Conservation (phyloP, 53 echinoderm and acorn worm species). For the Temnopleurus reevesii region DNA sequence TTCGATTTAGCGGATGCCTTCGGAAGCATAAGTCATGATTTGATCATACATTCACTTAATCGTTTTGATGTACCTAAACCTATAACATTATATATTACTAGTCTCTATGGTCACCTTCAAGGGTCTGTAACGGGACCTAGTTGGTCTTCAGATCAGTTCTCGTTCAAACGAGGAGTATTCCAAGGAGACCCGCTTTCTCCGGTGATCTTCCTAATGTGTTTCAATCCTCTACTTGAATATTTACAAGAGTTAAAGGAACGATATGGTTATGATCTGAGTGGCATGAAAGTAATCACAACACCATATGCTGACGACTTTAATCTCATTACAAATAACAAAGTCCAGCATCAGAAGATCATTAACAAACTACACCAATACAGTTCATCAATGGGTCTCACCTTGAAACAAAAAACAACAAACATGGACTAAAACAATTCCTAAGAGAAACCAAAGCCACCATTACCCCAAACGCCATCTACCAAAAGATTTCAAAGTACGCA, state of each 20-base stretch:
- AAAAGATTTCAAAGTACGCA: too few relatives aligned
- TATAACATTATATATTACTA: background rate
- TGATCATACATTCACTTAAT: background rate
- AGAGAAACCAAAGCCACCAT: too few relatives aligned
- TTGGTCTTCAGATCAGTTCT: background rate
- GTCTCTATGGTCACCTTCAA: background rate
- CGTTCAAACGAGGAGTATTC: constrained; percentile 37
- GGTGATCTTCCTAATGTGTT: constrained; percentile 51
- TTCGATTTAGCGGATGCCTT: background rate
- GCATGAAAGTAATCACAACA: constrained; percentile 45
- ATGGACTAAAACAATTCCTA: too few relatives aligned
- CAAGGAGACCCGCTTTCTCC: constrained; percentile 60
- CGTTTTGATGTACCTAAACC: background rate
- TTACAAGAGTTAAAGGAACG: background rate
- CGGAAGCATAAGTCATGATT: background rate
- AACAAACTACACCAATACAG: background rate
- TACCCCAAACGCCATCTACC: too few relatives aligned
- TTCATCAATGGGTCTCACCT: too few relatives aligned
- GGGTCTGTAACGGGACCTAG: background rate
- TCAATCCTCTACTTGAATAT: constrained; percentile 51
- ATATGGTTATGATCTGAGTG: constrained; percentile 33
- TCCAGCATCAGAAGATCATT: constrained; percentile 42
- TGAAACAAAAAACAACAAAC: too few relatives aligned
- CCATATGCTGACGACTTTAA: constrained; percentile 63
- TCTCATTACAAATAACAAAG: constrained; percentile 52